Percentiles rank a stretch among this genome's conserved stretches.
These are phyloP conservation scores for Ommatoiulus sabulosus DNA, from an alignment of 2,888 invertebrate species.

Conservation along the genomic window DNA sequence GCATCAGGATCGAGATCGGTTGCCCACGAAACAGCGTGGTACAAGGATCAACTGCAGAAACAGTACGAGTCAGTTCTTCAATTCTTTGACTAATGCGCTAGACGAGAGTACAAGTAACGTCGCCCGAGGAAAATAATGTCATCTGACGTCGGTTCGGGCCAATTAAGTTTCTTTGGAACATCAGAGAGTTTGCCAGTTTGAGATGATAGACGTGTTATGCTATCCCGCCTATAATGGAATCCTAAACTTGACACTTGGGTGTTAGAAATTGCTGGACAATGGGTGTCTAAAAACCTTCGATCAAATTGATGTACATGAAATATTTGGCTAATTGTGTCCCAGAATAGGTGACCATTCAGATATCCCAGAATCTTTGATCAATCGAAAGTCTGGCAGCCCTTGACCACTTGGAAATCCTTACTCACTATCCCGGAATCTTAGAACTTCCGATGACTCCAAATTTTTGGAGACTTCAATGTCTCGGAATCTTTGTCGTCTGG, in stretches of 20 bases:
- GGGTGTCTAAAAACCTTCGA: too few relatives aligned
- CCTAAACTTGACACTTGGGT: too few relatives aligned
- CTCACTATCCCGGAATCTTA: neutral
- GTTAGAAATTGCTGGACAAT: too few relatives aligned
- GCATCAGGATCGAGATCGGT: neutral
- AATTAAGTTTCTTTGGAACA: neutral
- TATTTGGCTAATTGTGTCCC: too few relatives aligned
- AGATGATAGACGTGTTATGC: too few relatives aligned
- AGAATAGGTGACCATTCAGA: too few relatives aligned
- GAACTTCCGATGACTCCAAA: neutral
- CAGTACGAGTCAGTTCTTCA: neutral
- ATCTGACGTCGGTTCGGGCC: neutral
- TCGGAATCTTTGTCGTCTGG: neutral
- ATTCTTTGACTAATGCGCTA: neutral
- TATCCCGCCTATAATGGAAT: too few relatives aligned
- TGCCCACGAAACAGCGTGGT: neutral
- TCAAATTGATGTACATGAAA: too few relatives aligned
- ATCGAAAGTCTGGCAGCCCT: neutral
- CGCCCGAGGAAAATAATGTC: neutral
- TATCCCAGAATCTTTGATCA: neutral
- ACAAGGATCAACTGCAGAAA: neutral
- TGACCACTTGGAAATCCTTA: neutral
- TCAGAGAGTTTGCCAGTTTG: neutral
- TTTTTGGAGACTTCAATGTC: neutral
- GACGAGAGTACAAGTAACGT: neutral